A percentile compares a stretch with the other conserved stretches of the same genome.
Conservation (phyloP, 2,113 vertebrate genomes). For the Lontra canadensis region DNA sequence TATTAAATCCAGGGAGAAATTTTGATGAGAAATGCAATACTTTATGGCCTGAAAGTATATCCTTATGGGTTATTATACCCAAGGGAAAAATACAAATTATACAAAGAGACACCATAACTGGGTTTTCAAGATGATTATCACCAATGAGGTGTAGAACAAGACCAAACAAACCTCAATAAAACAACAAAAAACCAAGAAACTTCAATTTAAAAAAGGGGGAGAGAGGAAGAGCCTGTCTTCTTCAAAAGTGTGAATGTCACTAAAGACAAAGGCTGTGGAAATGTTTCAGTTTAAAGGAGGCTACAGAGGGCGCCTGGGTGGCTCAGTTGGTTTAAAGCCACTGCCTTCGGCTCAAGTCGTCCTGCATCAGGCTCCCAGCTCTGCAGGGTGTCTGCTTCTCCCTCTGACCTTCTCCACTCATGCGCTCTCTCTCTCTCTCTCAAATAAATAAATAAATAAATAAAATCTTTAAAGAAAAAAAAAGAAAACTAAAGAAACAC, state of each 20-base stretch:
- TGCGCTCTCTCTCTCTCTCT: no score
- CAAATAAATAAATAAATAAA: no score
- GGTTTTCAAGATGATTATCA: background rate
- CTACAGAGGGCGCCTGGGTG: background rate
- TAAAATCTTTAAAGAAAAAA: no score
- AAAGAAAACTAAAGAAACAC: background rate
- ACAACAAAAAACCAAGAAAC: background rate
- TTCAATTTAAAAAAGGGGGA: background rate
- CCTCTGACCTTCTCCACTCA: no score
- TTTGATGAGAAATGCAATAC: background rate
- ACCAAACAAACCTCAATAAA: background rate
- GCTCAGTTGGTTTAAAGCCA: no score
- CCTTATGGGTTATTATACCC: background rate
- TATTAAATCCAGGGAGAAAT: background rate
- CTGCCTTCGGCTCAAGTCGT: no score
- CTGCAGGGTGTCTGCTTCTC: no score
- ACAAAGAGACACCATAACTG: background rate
- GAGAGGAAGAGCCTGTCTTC: background rate
- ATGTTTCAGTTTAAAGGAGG: background rate
- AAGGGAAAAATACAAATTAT: constrained; percentile 6
- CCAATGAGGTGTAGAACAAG: background rate
- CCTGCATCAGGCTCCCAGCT: no score
- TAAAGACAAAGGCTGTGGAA: background rate
- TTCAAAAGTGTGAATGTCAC: background rate
- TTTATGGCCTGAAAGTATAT: background rate